Conservation (phyloP, 53 echinoderm and acorn worm species). For the Temnopleurus reevesii region DNA sequence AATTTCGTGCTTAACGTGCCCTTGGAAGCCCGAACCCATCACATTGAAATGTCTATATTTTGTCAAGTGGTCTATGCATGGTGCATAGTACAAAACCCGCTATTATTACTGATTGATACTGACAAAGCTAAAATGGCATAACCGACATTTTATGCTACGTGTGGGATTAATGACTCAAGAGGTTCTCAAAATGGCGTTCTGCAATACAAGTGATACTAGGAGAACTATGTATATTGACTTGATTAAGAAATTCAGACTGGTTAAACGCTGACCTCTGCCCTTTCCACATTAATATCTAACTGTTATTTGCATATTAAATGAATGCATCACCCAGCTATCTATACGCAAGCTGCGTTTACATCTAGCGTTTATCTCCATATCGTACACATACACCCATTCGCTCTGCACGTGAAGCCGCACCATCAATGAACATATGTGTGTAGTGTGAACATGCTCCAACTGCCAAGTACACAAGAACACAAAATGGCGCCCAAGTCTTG, state of each 20-base stretch:
- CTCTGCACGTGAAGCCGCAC: too few relatives aligned
- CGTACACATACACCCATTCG: not conserved
- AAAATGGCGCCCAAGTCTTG: not conserved
- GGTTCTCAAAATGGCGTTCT: not conserved
- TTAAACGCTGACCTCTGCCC: not conserved
- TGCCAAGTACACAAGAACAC: not conserved
- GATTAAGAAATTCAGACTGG: too few relatives aligned
- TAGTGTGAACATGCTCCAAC: not conserved
- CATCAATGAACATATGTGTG: not conserved
- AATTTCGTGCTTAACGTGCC: too few relatives aligned
- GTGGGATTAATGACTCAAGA: not conserved
- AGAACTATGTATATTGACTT: too few relatives aligned
- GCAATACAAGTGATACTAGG: not conserved
- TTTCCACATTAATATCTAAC: slow-evolving; percentile 10
- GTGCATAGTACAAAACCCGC: too few relatives aligned
- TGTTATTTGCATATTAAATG: slow-evolving; percentile 1
- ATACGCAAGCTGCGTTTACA: not conserved
- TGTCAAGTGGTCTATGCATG: too few relatives aligned
- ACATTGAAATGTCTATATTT: too few relatives aligned
- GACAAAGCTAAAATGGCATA: too few relatives aligned
- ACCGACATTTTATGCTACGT: not conserved
- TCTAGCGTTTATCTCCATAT: not conserved
- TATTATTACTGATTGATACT: too few relatives aligned
- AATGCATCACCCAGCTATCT: not conserved
- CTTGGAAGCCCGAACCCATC: too few relatives aligned